Evolutionary conservation across 1,140 invertebrate species (phyloP).

Genomic region (Ceratina japonica): DNA sequence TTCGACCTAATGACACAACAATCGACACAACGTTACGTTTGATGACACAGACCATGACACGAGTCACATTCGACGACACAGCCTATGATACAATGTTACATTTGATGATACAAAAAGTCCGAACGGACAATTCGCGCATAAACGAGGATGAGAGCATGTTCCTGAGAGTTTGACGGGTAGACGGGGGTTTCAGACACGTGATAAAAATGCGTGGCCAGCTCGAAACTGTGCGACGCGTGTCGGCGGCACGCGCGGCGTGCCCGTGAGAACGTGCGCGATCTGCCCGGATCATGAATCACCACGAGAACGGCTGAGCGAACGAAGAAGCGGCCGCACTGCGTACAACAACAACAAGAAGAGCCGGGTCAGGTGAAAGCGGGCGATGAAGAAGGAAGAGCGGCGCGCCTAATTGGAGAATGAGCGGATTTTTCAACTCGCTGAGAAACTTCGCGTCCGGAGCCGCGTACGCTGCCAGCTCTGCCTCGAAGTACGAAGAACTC

Average conservation of each 20-base stretch:
- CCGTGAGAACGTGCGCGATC: constrained; percentile 32
- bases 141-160: too few species aligned
- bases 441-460: constrained; percentile 82
- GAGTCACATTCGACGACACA: too few species aligned
- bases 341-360: constrained; percentile 58
- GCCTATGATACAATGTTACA: too few species aligned
- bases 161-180: too few species aligned
- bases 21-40: too few species aligned
- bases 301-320: constrained; percentile 67
- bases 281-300: constrained; percentile 57
- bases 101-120: too few species aligned
- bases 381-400: constrained; percentile 70
- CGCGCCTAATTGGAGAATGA: constrained; percentile 80
- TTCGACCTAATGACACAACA: too few species aligned
- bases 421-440: constrained; percentile 84
- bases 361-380: constrained; percentile 67
- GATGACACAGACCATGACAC: too few species aligned
- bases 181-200: constrained; percentile 53
- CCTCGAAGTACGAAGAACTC: constrained; percentile 73
- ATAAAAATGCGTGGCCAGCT: constrained; percentile 44
- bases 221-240: constrained; percentile 22
- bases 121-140: too few species aligned
- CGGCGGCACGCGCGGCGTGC: constrained; percentile 5
- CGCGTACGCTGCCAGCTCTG: constrained; percentile 72
- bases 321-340: constrained; percentile 44